These are phyloP conservation scores for Heliconius nattereri DNA, from an alignment of 1,140 invertebrate genomes.

Conservation along the genomic window DNA sequence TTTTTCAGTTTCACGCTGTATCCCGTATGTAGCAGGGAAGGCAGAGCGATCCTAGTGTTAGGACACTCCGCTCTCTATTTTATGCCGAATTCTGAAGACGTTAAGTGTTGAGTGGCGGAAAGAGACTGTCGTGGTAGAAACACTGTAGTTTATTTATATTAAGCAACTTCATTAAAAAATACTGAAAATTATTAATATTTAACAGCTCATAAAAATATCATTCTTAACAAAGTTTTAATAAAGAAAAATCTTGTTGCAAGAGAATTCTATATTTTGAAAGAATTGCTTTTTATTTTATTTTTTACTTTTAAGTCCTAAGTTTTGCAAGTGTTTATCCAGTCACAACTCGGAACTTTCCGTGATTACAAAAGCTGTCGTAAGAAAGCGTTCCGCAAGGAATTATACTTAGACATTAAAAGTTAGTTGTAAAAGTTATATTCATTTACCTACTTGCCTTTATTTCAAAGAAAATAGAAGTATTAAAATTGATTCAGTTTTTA, in stretches of 20 bases:
- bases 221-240: background rate
- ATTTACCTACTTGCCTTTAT: background rate
- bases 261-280: background rate
- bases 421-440: background rate
- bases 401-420: slow-evolving; percentile 11
- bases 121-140: too few species aligned
- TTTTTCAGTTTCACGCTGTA: too few species aligned
- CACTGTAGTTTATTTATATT: too few species aligned
- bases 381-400: slow-evolving; percentile 3
- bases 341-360: slow-evolving; percentile 4
- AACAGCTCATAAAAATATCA: background rate
- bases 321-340: slow-evolving; percentile 3
- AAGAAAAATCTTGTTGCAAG: background rate
- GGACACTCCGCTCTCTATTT: too few species aligned
- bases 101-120: too few species aligned
- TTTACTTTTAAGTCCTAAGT: background rate
- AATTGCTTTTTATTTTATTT: slow-evolving; percentile 2
- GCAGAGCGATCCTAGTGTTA: too few species aligned
- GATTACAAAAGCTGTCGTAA: slow-evolving; percentile 3
- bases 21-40: too few species aligned
- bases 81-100: too few species aligned
- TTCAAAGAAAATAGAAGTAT: background rate
- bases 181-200: too few species aligned
- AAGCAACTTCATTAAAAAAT: too few species aligned
- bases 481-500: background rate